Conservation (phyloP, 2,797 vertebrate genomes). For the Iguana delicatissima region DNA sequence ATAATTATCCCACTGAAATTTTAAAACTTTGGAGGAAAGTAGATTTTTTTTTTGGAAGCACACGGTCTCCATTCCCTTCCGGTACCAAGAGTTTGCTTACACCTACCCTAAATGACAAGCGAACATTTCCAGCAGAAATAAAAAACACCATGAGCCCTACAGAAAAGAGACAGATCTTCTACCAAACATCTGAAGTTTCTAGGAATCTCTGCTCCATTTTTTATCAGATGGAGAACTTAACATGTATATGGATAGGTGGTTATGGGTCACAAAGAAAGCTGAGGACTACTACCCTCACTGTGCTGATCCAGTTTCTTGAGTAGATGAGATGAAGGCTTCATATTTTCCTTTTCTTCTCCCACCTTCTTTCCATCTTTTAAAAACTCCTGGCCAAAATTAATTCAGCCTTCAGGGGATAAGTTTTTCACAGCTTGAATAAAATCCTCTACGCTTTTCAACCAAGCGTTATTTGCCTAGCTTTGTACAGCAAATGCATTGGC, state of each 20-base stretch:
- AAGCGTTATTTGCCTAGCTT: neutral
- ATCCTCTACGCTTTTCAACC: neutral
- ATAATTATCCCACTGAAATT: too few relatives aligned
- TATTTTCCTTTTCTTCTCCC: neutral
- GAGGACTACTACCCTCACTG: neutral
- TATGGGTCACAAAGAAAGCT: neutral
- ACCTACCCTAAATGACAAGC: neutral
- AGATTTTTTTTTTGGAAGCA: too few relatives aligned
- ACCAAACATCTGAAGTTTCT: neutral
- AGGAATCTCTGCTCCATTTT: neutral
- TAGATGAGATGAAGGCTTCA: slow-evolving; percentile 13
- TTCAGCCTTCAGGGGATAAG: slow-evolving; percentile 12
- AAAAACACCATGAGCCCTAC: neutral
- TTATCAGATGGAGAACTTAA: slow-evolving; percentile 34
- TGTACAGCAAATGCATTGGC: neutral
- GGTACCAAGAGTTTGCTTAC: too few relatives aligned
- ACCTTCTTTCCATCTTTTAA: slow-evolving; percentile 17
- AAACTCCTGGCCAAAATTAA: slow-evolving; percentile 26
- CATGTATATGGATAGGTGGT: neutral
- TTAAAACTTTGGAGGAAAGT: too few relatives aligned
- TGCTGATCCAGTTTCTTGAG: neutral
- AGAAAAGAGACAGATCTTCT: neutral
- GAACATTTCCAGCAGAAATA: neutral
- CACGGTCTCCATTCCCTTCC: too few relatives aligned
- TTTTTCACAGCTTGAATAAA: slow-evolving; percentile 30